These are phyloP conservation scores for Drosophila testacea DNA, from an alignment of 2,888 invertebrate genomes.

Conservation along the genomic window DNA sequence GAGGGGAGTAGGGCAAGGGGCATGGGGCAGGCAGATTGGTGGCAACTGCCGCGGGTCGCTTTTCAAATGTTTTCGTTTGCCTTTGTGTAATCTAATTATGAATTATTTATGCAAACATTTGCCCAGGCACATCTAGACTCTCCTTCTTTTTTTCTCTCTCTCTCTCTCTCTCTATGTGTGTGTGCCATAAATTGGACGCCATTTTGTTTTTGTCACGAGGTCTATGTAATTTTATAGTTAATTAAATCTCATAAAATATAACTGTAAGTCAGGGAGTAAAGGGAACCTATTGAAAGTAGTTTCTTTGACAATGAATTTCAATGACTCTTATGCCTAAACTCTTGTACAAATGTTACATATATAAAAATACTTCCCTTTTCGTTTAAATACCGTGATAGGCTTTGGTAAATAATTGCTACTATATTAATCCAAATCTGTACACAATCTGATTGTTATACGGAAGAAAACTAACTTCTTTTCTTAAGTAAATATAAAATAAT, in stretches of 20 bases:
- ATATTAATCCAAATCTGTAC: neutral
- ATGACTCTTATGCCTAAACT: conserved; percentile 1
- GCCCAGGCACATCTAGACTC: conserved; percentile 29
- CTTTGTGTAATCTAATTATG: conserved; percentile 77
- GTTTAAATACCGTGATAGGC: neutral
- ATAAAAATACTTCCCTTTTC: neutral
- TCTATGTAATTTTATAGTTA: conserved; percentile 44
- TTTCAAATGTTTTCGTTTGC: conserved; percentile 58
- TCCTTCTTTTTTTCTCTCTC: neutral
- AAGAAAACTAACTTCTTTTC: no score
- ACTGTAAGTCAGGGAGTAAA: neutral
- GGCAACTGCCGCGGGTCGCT: conserved; percentile 18
- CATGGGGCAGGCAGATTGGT: neutral
- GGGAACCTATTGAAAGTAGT: neutral
- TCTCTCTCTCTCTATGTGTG: conserved; percentile 10
- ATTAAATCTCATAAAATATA: conserved; percentile 51
- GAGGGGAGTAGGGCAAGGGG: neutral
- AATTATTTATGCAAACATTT: conserved; percentile 76
- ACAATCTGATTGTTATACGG: neutral
- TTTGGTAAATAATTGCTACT: neutral
- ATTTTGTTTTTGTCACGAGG: conserved; percentile 52
- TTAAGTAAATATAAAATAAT: no score
- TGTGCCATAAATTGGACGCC: conserved; percentile 52
- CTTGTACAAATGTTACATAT: conserved; percentile 3
- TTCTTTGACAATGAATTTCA: conserved; percentile 3